These are phyloP conservation scores for Cryptoblepharus egeriae DNA, from an alignment of 2,797 vertebrate species.

Conservation along the genomic window DNA sequence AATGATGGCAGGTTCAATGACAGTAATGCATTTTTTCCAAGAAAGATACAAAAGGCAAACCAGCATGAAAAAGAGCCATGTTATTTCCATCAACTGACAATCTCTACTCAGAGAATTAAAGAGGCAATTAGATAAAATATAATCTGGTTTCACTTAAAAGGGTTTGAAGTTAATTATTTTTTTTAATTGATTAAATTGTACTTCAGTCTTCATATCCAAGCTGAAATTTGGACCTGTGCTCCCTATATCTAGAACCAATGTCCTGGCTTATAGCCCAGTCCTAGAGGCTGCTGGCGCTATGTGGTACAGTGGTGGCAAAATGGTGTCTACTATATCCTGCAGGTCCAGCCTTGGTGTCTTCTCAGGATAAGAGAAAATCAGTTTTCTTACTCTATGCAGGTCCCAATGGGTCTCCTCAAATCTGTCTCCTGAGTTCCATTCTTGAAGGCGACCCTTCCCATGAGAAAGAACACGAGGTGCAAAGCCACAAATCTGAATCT, in stretches of 20 bases:
- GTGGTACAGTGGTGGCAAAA: no score
- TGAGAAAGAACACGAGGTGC: no score
- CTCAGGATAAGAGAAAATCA: no score
- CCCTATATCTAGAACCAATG: background rate
- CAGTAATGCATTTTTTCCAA: conserved; percentile 5
- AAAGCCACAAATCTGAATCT: no score
- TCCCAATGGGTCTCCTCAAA: no score
- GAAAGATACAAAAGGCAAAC: conserved; percentile 19
- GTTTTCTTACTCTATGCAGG: no score
- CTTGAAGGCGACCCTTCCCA: no score
- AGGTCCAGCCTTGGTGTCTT: no score
- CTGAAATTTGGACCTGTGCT: background rate
- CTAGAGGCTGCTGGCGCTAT: no score
- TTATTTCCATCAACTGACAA: conserved; percentile 18
- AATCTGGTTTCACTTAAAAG: background rate
- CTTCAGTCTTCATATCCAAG: background rate
- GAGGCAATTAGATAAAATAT: conserved; percentile 3
- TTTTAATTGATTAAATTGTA: background rate
- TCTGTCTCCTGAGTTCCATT: no score
- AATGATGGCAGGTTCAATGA: conserved; percentile 16
- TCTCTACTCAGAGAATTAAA: conserved; percentile 9
- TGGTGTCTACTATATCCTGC: no score
- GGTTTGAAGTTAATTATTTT: background rate
- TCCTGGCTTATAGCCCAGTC: no score
- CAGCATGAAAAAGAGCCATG: background rate